Evolutionary conservation across 2,797 vertebrate species (phyloP).

Genomic region (Xenentodon cancila): DNA sequence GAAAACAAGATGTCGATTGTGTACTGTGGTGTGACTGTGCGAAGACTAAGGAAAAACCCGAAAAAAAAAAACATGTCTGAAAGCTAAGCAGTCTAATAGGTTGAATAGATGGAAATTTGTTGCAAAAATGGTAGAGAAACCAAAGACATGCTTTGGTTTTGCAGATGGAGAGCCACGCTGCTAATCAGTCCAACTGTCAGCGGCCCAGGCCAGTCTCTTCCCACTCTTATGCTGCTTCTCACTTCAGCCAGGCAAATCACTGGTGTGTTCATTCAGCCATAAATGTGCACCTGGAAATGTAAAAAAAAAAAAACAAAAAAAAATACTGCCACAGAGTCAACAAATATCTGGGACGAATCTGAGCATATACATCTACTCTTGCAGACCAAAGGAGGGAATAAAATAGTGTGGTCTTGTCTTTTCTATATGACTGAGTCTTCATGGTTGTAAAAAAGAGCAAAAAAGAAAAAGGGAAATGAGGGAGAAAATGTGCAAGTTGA

Average conservation of each 20-base stretch:
- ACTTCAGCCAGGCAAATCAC: constrained; percentile 22
- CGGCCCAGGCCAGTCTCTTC: constrained; percentile 43
- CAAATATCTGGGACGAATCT: background rate
- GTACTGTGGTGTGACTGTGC: constrained; percentile 21
- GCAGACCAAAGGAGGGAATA: background rate
- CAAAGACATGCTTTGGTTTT: constrained; percentile 48
- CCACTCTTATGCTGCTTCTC: constrained; percentile 44
- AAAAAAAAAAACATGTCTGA: constrained; percentile 22
- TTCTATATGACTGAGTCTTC: constrained; percentile 25
- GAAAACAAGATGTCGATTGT: constrained; percentile 19
- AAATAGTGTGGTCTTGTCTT: background rate
- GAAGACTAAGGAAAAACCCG: constrained; percentile 14
- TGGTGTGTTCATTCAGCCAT: constrained; percentile 6
- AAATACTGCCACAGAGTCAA: constrained; percentile 23
- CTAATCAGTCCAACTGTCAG: constrained; percentile 60
- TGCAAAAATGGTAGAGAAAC: constrained; percentile 28
- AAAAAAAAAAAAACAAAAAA: background rate
- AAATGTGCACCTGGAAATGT: constrained; percentile 29
- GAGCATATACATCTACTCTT: background rate
- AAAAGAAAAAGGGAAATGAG: constrained; percentile 23
- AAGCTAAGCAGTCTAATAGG: background rate
- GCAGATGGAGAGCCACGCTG: constrained; percentile 39
- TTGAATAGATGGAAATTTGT: constrained; percentile 20
- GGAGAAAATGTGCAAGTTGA: constrained; percentile 54
- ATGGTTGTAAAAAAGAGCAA: constrained; percentile 23